These are phyloP conservation scores for Drosophila arawakana DNA, from an alignment of 1,140 invertebrate genomes.

Conservation along the genomic window DNA sequence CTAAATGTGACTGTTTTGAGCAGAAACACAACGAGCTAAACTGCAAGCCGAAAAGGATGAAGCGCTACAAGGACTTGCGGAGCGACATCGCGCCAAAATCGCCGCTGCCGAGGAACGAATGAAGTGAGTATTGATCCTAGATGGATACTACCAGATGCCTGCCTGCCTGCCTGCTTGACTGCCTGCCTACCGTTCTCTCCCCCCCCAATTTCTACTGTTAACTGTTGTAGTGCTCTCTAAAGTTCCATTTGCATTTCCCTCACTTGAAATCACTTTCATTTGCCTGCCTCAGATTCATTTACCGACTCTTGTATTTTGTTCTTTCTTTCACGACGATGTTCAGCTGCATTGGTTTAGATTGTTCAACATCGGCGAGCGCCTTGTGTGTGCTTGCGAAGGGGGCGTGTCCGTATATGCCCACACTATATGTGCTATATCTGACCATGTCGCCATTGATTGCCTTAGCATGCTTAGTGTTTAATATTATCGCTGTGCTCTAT, in stretches of 20 bases:
- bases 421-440: slow-evolving; percentile 78
- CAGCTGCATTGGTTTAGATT: slow-evolving; percentile 63
- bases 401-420: slow-evolving; percentile 79
- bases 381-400: slow-evolving; percentile 71
- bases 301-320: slow-evolving; percentile 45
- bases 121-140: slow-evolving; percentile 66
- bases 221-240: slow-evolving; percentile 7
- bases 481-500: slow-evolving; percentile 77
- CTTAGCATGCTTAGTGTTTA: slow-evolving; percentile 78
- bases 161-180: neutral
- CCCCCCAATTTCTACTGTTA: neutral
- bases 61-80: slow-evolving; percentile 85
- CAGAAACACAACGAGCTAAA: slow-evolving; percentile 86
- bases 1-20: neutral
- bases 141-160: neutral
- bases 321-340: slow-evolving; percentile 38
- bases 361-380: slow-evolving; percentile 45
- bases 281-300: slow-evolving; percentile 32
- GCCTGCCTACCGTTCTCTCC: neutral
- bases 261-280: slow-evolving; percentile 17
- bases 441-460: slow-evolving; percentile 80
- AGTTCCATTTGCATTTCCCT: slow-evolving; percentile 27
- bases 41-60: slow-evolving; percentile 86
- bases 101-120: slow-evolving; percentile 84
- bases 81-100: slow-evolving; percentile 85